Conservation (phyloP, 2,113 vertebrate species). For the Notechis scutatus region DNA sequence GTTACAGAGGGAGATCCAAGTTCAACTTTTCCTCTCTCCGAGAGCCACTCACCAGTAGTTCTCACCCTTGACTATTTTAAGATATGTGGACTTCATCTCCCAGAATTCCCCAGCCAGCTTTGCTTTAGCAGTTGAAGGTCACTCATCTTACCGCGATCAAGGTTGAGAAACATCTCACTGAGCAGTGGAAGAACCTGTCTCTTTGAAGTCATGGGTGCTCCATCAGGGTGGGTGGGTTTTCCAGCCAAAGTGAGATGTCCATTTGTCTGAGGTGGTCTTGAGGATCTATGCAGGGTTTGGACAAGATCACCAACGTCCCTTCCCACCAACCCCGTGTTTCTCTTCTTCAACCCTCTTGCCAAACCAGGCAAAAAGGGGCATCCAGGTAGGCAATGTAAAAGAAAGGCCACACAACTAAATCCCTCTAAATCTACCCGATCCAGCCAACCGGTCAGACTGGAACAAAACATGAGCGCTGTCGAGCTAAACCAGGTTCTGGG, state of each 20-base stretch:
- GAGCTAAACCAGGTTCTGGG: slow-evolving; percentile 49
- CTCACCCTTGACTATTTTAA: background rate
- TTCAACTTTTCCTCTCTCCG: background rate
- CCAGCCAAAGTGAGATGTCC: background rate
- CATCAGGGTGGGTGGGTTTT: background rate
- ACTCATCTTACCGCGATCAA: background rate
- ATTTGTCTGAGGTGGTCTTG: background rate
- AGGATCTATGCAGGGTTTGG: background rate
- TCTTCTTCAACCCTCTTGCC: background rate
- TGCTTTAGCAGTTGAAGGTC: background rate
- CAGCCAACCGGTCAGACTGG: slow-evolving; percentile 40
- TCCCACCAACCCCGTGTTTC: background rate
- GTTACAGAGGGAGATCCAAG: background rate
- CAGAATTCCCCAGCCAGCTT: background rate
- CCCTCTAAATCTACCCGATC: slow-evolving; percentile 24
- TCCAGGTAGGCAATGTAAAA: background rate
- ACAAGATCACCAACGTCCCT: background rate
- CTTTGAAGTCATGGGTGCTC: background rate
- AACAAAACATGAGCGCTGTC: slow-evolving; percentile 48
- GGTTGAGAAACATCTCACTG: background rate
- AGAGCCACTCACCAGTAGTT: background rate
- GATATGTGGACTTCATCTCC: background rate
- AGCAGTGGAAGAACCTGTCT: background rate
- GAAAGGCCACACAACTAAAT: slow-evolving; percentile 37
- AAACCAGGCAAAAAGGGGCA: background rate